phyloP scores from a whole-genome alignment of 2,888 invertebrate species.

The Deilephila elpenor region DNA sequence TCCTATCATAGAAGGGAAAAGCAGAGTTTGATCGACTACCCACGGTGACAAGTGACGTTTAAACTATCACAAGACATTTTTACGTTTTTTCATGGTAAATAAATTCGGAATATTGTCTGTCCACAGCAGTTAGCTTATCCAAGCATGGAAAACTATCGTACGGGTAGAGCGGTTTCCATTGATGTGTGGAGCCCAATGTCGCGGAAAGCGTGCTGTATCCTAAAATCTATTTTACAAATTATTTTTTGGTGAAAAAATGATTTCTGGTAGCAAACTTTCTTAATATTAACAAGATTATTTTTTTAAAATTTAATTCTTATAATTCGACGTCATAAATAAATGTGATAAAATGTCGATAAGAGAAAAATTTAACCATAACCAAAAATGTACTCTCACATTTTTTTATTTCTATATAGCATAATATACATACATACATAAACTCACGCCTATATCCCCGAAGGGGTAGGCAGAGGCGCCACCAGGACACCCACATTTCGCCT shows the following conservation, averaged over 20 bases:
- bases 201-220: conserved; percentile 26
- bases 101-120: conserved; percentile 31
- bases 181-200: conserved; percentile 29
- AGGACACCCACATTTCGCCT: too few relatives aligned
- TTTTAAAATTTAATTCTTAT: too few relatives aligned
- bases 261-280: neutral
- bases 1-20: neutral
- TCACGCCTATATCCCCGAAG: too few relatives aligned
- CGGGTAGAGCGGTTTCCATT: conserved; percentile 28
- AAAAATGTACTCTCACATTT: too few relatives aligned
- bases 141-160: conserved; percentile 27
- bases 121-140: conserved; percentile 30
- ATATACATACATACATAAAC: too few relatives aligned
- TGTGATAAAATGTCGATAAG: too few relatives aligned
- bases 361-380: too few relatives aligned
- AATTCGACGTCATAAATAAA: too few relatives aligned
- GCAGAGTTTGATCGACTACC: neutral
- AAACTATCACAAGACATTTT: conserved; percentile 31
- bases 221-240: conserved; percentile 27
- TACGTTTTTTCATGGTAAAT: conserved; percentile 34
- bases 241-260: neutral
- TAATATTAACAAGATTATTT: too few relatives aligned
- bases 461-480: too few relatives aligned
- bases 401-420: too few relatives aligned
- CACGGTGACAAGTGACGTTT: conserved; percentile 9